Conservation (phyloP, 1,140 invertebrate genomes). For the Sarcophaga peregrina region DNA sequence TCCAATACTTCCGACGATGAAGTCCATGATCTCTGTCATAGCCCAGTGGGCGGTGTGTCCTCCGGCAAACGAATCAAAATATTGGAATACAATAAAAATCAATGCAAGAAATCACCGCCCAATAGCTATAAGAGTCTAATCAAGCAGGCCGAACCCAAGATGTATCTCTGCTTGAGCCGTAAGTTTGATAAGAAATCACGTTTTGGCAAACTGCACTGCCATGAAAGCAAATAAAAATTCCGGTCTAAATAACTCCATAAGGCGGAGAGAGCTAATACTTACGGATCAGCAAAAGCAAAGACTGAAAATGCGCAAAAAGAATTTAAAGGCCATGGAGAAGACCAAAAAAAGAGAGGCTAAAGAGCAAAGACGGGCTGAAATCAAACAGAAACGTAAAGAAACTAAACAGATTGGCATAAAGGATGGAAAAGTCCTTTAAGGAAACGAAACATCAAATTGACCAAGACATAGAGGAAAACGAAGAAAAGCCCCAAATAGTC, state of each 20-base stretch:
- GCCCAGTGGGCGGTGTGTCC: constrained; percentile 31
- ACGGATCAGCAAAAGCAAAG: constrained; percentile 58
- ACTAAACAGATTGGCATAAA: neutral
- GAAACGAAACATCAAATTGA: neutral
- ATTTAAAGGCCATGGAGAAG: constrained; percentile 49
- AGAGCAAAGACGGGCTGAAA: constrained; percentile 39
- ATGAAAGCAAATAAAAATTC: constrained; percentile 31
- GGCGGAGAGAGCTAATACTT: constrained; percentile 55
- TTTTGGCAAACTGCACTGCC: constrained; percentile 42
- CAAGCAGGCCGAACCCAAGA: constrained; percentile 63
- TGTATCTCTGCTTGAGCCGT: constrained; percentile 57
- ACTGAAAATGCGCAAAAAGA: constrained; percentile 49
- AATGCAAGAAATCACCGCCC: constrained; percentile 56
- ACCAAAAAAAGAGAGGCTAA: constrained; percentile 29
- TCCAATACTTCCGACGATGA: constrained; percentile 45
- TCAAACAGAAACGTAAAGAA: constrained; percentile 41
- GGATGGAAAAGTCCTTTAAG: neutral
- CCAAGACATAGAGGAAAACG: constrained; percentile 12
- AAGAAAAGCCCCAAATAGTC: constrained; percentile 25
- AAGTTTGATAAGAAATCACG: constrained; percentile 59
- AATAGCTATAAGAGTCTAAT: constrained; percentile 65
- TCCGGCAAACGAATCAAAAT: constrained; percentile 55
- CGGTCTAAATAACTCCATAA: constrained; percentile 36
- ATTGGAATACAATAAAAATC: constrained; percentile 49
- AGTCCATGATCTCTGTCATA: constrained; percentile 46